Conservation (phyloP, 2,888 invertebrate genomes). For the Standfussiana lucernea region DNA sequence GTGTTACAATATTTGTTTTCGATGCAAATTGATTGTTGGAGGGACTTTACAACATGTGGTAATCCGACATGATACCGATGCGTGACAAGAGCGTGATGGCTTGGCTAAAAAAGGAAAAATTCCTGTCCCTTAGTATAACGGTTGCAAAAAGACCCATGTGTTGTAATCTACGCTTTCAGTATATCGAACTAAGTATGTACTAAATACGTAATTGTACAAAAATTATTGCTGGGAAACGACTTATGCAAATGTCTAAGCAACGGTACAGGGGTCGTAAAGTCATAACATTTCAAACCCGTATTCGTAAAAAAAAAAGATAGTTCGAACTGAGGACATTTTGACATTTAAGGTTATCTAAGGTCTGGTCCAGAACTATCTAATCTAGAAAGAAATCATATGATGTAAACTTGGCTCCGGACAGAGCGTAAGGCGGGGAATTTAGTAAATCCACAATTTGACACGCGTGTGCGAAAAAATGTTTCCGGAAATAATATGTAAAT, state of each 20-base stretch:
- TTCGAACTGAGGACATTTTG: not conserved
- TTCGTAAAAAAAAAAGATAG: not conserved
- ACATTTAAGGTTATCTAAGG: not conserved
- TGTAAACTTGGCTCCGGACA: conserved; percentile 9
- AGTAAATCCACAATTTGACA: conserved; percentile 5
- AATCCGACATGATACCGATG: no score
- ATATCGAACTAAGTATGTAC: not conserved
- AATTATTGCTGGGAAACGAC: not conserved
- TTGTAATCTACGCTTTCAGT: not conserved
- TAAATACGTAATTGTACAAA: not conserved
- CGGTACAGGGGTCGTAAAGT: not conserved
- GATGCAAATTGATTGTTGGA: not conserved
- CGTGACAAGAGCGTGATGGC: not conserved
- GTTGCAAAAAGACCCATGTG: not conserved
- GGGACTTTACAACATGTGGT: not conserved
- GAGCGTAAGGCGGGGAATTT: no score
- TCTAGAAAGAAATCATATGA: conserved; percentile 3
- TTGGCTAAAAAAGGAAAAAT: not conserved
- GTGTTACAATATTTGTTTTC: conserved; percentile 2
- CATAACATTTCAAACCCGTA: not conserved
- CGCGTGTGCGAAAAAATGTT: not conserved
- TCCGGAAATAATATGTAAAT: conserved; percentile 23
- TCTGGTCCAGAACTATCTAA: not conserved
- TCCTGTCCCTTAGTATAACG: not conserved
- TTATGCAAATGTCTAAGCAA: not conserved